Conservation (phyloP, 2,797 vertebrate genomes). For the Sus cebifrons region DNA sequence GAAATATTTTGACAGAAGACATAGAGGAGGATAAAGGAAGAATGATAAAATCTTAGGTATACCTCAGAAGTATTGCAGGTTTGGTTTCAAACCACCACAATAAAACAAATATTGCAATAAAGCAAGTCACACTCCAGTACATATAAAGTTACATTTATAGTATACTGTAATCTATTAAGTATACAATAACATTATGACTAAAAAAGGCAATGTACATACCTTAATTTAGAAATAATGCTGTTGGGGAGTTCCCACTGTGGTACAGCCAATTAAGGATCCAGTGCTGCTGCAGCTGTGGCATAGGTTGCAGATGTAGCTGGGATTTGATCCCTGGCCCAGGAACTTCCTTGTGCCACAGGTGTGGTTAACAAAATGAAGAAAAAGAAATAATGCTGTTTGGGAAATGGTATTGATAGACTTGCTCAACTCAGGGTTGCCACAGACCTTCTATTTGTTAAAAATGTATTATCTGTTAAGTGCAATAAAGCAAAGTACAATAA, state of each 20-base stretch:
- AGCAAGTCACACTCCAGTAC: neutral
- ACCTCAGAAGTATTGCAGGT: neutral
- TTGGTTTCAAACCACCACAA: neutral
- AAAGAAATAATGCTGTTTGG: neutral
- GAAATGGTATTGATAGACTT: neutral
- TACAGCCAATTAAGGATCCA: no score
- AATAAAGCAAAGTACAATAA: neutral
- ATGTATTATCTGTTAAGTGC: neutral
- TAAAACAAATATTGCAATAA: neutral
- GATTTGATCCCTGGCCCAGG: no score
- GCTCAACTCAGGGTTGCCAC: neutral
- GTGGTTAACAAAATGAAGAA: no score
- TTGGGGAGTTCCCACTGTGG: neutral
- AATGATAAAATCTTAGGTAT: neutral
- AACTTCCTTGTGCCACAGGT: no score
- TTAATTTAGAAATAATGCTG: neutral
- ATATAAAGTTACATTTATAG: neutral
- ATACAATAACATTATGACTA: neutral
- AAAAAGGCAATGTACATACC: neutral
- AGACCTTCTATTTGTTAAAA: neutral
- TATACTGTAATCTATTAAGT: neutral
- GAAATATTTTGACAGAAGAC: constrained; percentile 22
- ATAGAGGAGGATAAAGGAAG: neutral
- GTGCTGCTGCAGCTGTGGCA: no score
- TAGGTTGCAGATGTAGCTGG: no score